Base-by-base conservation (phyloP, 1,140 invertebrate genomes). In the Eurosta solidaginis region DNA sequence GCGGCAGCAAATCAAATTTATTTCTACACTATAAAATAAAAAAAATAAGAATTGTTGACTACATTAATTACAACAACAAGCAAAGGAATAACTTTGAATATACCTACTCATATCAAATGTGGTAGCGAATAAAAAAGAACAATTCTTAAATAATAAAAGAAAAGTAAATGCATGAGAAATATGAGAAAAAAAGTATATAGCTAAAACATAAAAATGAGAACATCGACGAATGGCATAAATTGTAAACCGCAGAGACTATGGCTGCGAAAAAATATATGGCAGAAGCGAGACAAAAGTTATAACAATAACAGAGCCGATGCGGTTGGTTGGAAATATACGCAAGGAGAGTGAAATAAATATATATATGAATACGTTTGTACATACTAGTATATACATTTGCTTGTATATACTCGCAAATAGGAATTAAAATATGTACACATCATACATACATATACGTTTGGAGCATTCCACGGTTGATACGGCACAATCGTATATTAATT, bases 1-100 rank as follows among this genome's bases (percentile, higher is more conserved):
- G 54, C 52, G 59, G 83, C 83, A 85, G 83, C 84, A 85, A 85
- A 85, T 85, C 84, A 85, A 85, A 85, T 84, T 84, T 84, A 83
- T 85, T 85, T 84, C 82, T 82, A 82, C 80, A 40, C 81, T 76
- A 77, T 49, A 76, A 59, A 80, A 10, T 44, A 76, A 59, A 14
- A 68, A 10, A 68, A 77, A 12, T 14, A 22, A 47, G 3, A 77
- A 49, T n/a, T 45, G 36, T 25, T 59, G 36, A 77, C 52, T 33
- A 44, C 22, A 68, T 40, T 2, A 33, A 59, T n/a, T n/a, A 59
- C 7, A 42, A 20, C n/a, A 2, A 42, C 33, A 68, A 68, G n/a
- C 20, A 42, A 1, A 59, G 54, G 12, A 59, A 40, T n/a, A 25
- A 36, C 10, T 1, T 47, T 3, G 33, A 17, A 9, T 25, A 17